Conservation (phyloP, 1,140 invertebrate species). For the Thaumatotibia leucotreta region DNA sequence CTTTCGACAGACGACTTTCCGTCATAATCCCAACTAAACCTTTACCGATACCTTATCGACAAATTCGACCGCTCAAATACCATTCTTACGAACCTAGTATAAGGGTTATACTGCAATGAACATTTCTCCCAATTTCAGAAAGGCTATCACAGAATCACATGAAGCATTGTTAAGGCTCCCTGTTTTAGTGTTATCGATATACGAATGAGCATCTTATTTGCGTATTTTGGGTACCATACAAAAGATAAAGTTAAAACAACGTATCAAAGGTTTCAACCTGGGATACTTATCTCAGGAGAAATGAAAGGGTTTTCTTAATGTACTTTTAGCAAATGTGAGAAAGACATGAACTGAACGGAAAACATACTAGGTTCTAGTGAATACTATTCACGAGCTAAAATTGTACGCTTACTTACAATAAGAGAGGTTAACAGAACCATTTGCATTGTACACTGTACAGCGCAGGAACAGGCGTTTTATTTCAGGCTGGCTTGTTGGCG, state of each 20-base stretch:
- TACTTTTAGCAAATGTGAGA: neutral
- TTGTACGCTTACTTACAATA: neutral
- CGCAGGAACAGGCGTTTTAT: constrained; percentile 9
- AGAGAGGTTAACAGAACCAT: neutral
- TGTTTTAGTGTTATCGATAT: constrained; percentile 4
- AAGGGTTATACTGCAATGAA: constrained; percentile 2
- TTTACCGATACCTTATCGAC: constrained; percentile 22
- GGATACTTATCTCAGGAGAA: too few species aligned
- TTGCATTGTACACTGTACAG: constrained; percentile 12
- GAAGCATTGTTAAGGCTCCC: constrained; percentile 3
- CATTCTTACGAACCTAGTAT: constrained; percentile 2
- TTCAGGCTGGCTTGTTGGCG: constrained; percentile 15
- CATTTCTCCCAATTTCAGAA: neutral
- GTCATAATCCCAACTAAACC: constrained; percentile 29
- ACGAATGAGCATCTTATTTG: neutral
- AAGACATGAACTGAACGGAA: neutral
- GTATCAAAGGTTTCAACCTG: too few species aligned
- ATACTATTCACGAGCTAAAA: neutral
- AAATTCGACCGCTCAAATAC: constrained; percentile 9
- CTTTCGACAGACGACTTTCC: constrained; percentile 28
- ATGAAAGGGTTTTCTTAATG: too few species aligned
- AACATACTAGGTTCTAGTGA: neutral
- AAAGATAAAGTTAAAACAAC: neutral
- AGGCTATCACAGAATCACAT: constrained; percentile 7
- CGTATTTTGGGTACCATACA: neutral